Percentiles rank a stretch among this genome's conserved stretches.
Evolutionary conservation across 2,888 invertebrate genomes (phyloP).

Genomic region (Leucophenga montana): DNA sequence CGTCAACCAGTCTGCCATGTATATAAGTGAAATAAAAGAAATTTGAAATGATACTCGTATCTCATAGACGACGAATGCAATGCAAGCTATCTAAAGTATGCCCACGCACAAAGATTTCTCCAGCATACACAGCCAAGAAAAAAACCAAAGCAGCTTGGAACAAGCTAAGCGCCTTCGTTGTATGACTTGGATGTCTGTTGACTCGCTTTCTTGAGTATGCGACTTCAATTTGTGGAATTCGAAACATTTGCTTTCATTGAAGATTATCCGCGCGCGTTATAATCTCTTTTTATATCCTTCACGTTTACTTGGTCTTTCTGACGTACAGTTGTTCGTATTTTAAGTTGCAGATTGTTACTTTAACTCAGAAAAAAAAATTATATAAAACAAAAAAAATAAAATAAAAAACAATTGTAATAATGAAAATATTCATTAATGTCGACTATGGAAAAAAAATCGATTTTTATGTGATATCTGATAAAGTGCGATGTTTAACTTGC

Average conservation of each 20-base stretch:
- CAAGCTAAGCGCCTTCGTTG: neutral
- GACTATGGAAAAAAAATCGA: conserved; percentile 11
- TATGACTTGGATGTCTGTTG: conserved; percentile 6
- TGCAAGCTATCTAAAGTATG: conserved; percentile 21
- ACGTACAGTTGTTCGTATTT: neutral
- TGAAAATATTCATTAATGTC: neutral
- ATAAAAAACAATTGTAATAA: neutral
- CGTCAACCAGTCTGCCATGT: conserved; percentile 25
- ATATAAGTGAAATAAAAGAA: conserved; percentile 54
- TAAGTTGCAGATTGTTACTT: neutral
- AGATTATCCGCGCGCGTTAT: conserved; percentile 55
- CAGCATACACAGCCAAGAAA: neutral
- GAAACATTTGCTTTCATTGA: conserved; percentile 61
- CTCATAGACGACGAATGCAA: neutral
- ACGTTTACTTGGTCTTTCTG: too few relatives aligned
- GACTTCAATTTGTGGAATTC: conserved; percentile 57
- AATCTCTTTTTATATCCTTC: conserved; percentile 43
- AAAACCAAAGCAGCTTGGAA: neutral
- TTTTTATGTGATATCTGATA: neutral
- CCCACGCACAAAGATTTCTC: conserved; percentile 7
- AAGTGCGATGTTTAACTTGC: too few relatives aligned
- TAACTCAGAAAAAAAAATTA: neutral
- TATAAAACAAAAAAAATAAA: conserved; percentile 1
- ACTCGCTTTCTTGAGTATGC: conserved; percentile 36
- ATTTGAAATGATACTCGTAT: conserved; percentile 35